Conservation (phyloP, 2,888 invertebrate species). For the Zygaena filipendulae region DNA sequence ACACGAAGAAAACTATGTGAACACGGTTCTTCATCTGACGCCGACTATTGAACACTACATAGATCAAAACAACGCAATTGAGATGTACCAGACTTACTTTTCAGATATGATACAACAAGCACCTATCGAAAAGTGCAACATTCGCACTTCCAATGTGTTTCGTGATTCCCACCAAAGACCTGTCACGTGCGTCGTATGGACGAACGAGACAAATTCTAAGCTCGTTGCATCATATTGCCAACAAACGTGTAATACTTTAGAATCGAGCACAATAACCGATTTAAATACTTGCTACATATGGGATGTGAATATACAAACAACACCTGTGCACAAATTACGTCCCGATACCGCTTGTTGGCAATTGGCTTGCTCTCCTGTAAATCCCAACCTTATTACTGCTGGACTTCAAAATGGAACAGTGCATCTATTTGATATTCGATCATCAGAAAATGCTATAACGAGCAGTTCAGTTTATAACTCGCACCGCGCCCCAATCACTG, state of each 20-base stretch:
- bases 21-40: constrained; percentile 68
- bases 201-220: constrained; percentile 72
- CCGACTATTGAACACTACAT: constrained; percentile 73
- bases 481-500: constrained; percentile 64
- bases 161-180: constrained; percentile 64
- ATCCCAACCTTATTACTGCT: constrained; percentile 35
- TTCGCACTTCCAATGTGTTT: constrained; percentile 75
- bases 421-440: constrained; percentile 78
- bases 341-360: constrained; percentile 45
- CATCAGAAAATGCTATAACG: constrained; percentile 78
- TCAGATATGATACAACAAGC: constrained; percentile 54
- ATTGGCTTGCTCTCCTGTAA: constrained; percentile 40
- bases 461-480: constrained; percentile 66
- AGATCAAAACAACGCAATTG: constrained; percentile 82
- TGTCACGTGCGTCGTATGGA: constrained; percentile 76
- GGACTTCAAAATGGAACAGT: constrained; percentile 49
- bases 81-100: constrained; percentile 84
- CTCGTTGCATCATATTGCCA: constrained; percentile 73
- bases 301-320: constrained; percentile 65
- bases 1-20: constrained; percentile 80
- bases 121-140: constrained; percentile 65
- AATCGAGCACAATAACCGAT: not conserved
- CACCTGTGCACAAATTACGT: constrained; percentile 32
- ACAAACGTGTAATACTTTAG: too few relatives aligned
- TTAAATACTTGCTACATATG: constrained; percentile 72